Conservation (phyloP, 2,113 vertebrate genomes). For the Neodon shergylaensis region DNA sequence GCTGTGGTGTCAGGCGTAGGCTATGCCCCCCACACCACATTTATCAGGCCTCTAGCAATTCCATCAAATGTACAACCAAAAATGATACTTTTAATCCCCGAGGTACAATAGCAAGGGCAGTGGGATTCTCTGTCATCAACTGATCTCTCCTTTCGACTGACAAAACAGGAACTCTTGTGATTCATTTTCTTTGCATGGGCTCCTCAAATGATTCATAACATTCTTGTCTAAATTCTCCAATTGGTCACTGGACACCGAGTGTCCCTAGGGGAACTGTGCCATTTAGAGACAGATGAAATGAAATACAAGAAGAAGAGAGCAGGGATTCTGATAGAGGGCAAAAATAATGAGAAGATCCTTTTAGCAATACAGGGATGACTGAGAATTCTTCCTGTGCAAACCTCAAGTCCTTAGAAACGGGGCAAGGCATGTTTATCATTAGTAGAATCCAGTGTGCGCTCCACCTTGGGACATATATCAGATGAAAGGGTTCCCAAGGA, state of each 20-base stretch:
- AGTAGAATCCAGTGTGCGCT: not conserved
- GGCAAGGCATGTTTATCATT: not conserved
- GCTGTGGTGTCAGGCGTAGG: too few relatives aligned
- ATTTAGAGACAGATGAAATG: not conserved
- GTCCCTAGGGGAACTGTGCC: not conserved
- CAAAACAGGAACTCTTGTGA: not conserved
- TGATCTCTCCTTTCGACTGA: not conserved
- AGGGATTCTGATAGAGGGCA: not conserved
- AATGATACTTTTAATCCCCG: not conserved
- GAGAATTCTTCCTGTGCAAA: not conserved
- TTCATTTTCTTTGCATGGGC: not conserved
- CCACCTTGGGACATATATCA: not conserved
- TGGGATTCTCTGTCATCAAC: not conserved
- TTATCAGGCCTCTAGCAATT: not conserved
- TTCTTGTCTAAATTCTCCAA: not conserved
- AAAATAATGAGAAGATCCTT: not conserved
- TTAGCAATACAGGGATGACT: not conserved
- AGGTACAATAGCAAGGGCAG: not conserved
- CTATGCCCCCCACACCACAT: too few relatives aligned
- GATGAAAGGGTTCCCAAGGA: not conserved
- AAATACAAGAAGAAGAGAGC: not conserved
- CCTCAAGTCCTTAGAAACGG: not conserved
- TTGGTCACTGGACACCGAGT: not conserved
- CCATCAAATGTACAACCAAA: not conserved
- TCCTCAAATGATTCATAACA: slow-evolving; percentile 20